These are phyloP conservation scores for Neria commutata DNA, from an alignment of 2,888 invertebrate species.

Conservation along the genomic window DNA sequence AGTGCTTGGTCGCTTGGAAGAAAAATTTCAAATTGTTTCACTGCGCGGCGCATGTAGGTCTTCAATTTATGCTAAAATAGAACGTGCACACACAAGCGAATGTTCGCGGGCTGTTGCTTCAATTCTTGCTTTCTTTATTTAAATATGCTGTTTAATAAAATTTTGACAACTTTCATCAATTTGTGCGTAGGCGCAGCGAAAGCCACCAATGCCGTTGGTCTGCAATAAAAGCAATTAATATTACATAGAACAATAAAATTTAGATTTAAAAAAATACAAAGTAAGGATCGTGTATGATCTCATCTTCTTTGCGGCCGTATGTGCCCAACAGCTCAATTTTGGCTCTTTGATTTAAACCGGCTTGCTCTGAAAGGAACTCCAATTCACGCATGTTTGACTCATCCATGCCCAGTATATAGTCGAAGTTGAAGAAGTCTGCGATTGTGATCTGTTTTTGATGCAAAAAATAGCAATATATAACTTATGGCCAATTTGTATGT, in stretches of 20 bases:
- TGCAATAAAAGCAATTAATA: conserved; percentile 25
- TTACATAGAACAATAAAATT: neutral
- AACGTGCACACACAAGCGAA: too few relatives aligned
- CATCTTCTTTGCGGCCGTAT: conserved; percentile 73
- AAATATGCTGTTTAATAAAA: conserved; percentile 34
- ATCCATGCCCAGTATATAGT: conserved; percentile 95
- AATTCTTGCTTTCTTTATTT: neutral
- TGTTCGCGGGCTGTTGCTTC: too few relatives aligned
- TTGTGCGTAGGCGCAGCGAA: conserved; percentile 46
- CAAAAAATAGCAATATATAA: neutral
- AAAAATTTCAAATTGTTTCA: too few relatives aligned
- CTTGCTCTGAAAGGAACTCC: conserved; percentile 59
- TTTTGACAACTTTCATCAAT: conserved; percentile 44
- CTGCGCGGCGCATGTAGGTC: too few relatives aligned
- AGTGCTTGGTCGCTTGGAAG: too few relatives aligned
- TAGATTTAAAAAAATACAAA: conserved; percentile 69
- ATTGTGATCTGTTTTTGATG: conserved; percentile 66
- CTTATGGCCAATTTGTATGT: neutral
- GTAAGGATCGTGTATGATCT: conserved; percentile 86
- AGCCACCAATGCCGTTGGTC: conserved; percentile 48
- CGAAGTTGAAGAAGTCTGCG: conserved; percentile 77
- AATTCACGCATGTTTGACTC: conserved; percentile 77
- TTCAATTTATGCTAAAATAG: too few relatives aligned
- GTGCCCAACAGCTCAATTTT: conserved; percentile 79
- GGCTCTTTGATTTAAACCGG: conserved; percentile 70